These are phyloP conservation scores for Epizoanthus rinbou DNA, from an alignment of 92 coral and sea anemone genomes.

Conservation along the genomic window DNA sequence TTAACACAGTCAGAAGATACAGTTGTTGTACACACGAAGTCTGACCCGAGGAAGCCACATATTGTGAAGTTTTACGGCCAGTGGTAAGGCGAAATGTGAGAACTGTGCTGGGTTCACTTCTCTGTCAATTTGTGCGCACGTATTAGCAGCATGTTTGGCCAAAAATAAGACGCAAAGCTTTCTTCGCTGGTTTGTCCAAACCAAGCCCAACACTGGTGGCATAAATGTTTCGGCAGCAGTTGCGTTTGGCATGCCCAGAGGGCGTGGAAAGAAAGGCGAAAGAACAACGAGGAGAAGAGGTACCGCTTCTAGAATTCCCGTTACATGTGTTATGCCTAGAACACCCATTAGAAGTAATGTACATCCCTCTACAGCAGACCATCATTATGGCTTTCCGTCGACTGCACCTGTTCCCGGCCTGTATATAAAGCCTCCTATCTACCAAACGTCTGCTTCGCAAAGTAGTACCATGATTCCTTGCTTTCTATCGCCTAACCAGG, in stretches of 20 bases:
- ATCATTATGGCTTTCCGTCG: too few species aligned
- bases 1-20: slow-evolving; percentile 10
- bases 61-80: slow-evolving; percentile 22
- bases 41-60: slow-evolving; percentile 53
- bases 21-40: slow-evolving; percentile 42
- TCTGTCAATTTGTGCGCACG: slow-evolving; percentile 47
- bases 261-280: slow-evolving; percentile 30
- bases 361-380: too few species aligned
- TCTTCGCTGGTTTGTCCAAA: slow-evolving; percentile 49
- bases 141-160: slow-evolving; percentile 42
- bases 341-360: too few species aligned
- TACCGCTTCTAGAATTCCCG: not conserved
- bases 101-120: slow-evolving; percentile 49
- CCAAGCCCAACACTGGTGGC: slow-evolving; percentile 48
- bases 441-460: too few species aligned
- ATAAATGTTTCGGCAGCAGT: slow-evolving; percentile 37
- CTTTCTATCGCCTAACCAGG: too few species aligned
- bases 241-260: slow-evolving; percentile 45
- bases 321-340: too few species aligned
- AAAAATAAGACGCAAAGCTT: not conserved
- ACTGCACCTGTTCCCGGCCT: too few species aligned
- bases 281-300: not conserved
- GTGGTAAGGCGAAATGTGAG: slow-evolving; percentile 46
- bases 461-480: too few species aligned
- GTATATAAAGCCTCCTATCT: too few species aligned